phyloP scores from a whole-genome alignment of 1,140 invertebrate species.

The Drosophila guanche region DNA sequence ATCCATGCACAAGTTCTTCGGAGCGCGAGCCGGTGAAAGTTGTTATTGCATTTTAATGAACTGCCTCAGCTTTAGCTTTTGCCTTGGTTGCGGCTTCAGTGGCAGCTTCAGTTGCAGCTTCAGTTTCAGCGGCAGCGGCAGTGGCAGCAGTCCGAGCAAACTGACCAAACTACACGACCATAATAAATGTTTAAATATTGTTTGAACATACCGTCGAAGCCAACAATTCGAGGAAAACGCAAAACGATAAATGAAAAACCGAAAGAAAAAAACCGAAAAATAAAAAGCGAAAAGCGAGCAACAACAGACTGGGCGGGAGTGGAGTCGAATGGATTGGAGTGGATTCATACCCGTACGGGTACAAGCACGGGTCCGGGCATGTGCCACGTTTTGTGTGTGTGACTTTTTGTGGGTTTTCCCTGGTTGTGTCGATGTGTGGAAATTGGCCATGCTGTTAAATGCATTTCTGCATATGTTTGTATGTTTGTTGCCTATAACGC shows the following conservation, averaged over 20 bases:
- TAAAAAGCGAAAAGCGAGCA: slow-evolving; percentile 26
- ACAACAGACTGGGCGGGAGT: background rate
- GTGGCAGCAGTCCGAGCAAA: slow-evolving; percentile 3
- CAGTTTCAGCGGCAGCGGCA: background rate
- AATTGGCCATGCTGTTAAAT: slow-evolving; percentile 54
- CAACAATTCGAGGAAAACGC: slow-evolving; percentile 27
- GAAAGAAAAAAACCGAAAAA: slow-evolving; percentile 8
- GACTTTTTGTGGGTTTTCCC: slow-evolving; percentile 7
- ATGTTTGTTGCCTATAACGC: slow-evolving; percentile 1
- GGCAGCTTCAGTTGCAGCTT: background rate
- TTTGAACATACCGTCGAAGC: slow-evolving; percentile 44
- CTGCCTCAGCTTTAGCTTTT: slow-evolving; percentile 6
- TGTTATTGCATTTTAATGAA: slow-evolving; percentile 64
- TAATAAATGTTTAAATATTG: slow-evolving; percentile 67
- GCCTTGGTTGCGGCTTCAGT: background rate
- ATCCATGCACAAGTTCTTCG: background rate
- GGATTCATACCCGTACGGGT: too few species aligned
- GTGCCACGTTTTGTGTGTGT: slow-evolving; percentile 17
- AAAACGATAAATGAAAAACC: slow-evolving; percentile 25
- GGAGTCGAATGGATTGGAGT: slow-evolving; percentile 21
- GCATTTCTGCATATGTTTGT: slow-evolving; percentile 52
- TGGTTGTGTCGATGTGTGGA: slow-evolving; percentile 24
- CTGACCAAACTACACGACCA: slow-evolving; percentile 60
- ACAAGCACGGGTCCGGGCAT: too few species aligned
- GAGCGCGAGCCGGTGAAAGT: slow-evolving; percentile 64